Base-by-base conservation (phyloP, 2,113 vertebrate genomes). In the Craseonycteris thonglongyai region DNA sequence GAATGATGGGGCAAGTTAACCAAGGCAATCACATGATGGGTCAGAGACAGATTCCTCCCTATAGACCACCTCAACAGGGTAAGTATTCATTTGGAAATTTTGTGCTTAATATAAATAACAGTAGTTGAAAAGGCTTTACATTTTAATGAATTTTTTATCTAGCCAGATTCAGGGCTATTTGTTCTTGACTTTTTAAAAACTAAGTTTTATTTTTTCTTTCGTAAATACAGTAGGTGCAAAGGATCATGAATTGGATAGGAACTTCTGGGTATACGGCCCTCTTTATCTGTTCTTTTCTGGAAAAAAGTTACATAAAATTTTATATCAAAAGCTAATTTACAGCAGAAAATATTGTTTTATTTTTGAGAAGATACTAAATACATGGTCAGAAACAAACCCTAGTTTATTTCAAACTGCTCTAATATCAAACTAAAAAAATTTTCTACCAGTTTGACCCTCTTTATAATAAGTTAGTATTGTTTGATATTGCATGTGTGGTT, bases 1-100 rank as follows among this genome's bases (percentile, higher is more conserved):
- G 98, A 79, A 99, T 99, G 99, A 99, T 99, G 99, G 98, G 99
- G 26, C 99, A 99, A 95, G 99, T 99, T 88, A 99, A 98, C 98
- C 99, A 99, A 97, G 99, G 99, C 72, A 99, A 99, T 97, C 99
- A 99, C 79, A 99, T 99, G 97, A 99, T 99, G 98, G 99, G 98
- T 24, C 99, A 99, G 98, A 99, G 99, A 95, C 99, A 99, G 93
- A 99, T 99, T 98, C 99, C 99, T 45, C 99, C 99, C 0, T 99
- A 99, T 96, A 99, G 99, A 95, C 99, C 99, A 5, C 99, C 99
- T 40, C 99, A 99, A 96, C 99, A 99, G 99, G 99, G 99, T 99
- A 99, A 94, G 97, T 65, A 28, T 45, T 56, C 90, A 21, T 24
- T 51, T 61, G 63, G 65, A 28, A 61, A 59, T 96, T 87, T 92